phyloP scores from a whole-genome alignment of 2,113 vertebrate genomes.

The Strix aluco region DNA sequence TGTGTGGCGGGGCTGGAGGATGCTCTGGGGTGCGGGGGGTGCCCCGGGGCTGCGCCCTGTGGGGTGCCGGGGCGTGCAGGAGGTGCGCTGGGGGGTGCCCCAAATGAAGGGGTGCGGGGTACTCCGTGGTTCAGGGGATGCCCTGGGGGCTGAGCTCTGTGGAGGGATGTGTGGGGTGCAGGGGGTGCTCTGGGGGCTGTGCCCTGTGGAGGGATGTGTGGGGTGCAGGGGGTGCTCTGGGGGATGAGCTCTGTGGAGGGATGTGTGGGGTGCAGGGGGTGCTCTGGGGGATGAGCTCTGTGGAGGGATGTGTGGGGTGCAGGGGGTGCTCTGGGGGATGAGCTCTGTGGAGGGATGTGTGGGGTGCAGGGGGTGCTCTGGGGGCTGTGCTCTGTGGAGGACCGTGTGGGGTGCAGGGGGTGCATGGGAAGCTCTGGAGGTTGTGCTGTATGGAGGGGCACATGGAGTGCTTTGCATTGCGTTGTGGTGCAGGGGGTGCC shows the following conservation, averaged over 20 bases:
- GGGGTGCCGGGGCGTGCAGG: not conserved
- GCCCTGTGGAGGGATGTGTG: not conserved
- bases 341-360: not conserved
- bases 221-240: accelerated
- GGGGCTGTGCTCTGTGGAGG: not conserved
- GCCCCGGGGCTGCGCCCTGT: not conserved
- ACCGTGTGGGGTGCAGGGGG: not conserved
- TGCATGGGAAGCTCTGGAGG: not conserved
- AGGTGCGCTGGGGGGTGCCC: not conserved
- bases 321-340: no score
- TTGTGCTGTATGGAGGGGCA: accelerated
- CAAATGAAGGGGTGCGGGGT: not conserved
- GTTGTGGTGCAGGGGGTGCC: not conserved
- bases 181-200: not conserved
- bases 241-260: not conserved
- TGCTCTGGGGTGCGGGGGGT: not conserved
- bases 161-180: not conserved
- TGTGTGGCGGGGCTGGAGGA: not conserved
- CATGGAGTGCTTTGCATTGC: not conserved
- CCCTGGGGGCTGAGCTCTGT: not conserved
- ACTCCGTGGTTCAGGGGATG: not conserved
- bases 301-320: not conserved
- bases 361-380: not conserved
- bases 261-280: not conserved
- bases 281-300: not conserved